Evolutionary conservation across 2,113 vertebrate genomes (phyloP).

Genomic region (Onychorhynchus coronatus): DNA sequence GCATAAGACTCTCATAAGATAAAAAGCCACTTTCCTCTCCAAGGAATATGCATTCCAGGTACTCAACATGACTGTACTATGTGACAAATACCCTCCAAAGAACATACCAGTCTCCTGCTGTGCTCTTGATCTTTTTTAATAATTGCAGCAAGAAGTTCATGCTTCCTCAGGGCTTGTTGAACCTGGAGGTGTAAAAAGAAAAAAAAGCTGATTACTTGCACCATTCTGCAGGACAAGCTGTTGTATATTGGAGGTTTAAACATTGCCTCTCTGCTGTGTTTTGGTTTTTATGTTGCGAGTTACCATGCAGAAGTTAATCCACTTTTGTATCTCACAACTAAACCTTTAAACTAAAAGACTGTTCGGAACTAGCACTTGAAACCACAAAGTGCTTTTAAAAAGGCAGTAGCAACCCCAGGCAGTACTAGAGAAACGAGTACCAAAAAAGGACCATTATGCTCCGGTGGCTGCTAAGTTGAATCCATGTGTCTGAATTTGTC

Average conservation of each 20-base stretch:
- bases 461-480: background rate
- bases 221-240: background rate
- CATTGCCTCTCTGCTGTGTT: background rate
- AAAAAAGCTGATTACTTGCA: background rate
- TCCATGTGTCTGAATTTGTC: fast-evolving
- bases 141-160: conserved; percentile 83
- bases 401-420: background rate
- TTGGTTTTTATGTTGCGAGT: background rate
- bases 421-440: background rate
- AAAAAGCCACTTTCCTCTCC: background rate
- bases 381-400: background rate
- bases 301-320: background rate
- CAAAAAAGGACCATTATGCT: background rate
- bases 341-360: background rate
- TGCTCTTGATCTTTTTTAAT: conserved; percentile 87
- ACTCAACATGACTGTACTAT: background rate
- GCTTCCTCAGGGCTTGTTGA: conserved; percentile 85
- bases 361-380: background rate
- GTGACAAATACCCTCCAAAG: background rate
- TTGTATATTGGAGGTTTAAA: background rate
- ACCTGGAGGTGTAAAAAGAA: conserved; percentile 71
- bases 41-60: background rate
- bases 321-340: background rate
- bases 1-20: background rate
- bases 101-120: conserved; percentile 86